Base-by-base conservation (phyloP, 2,113 vertebrate species). In the Zonotrichia leucophrys region DNA sequence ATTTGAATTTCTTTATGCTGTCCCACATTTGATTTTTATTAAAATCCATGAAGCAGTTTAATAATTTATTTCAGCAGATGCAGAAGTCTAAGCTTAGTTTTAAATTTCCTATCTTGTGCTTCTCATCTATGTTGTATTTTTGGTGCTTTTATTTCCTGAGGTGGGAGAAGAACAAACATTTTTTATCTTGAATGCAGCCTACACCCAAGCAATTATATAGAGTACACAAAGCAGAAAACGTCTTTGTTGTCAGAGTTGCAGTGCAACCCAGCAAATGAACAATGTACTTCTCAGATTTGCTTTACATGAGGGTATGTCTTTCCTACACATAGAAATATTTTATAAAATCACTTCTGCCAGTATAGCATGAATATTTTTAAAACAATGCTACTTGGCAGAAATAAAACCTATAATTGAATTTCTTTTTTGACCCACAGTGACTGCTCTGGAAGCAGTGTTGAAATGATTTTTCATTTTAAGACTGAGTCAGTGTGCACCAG, bases 151-250 rank as follows among this genome's bases (percentile, higher is more conserved):
- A 31, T 81, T 92, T 94, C 88, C 90, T 60, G 86, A 81, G 69
- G 85, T 93, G 67, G 70, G 55, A 89, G 74, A 94, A 92, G 59
- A 90, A 83, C 68, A 95, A 96, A 95, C 79, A 47, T 91, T 67
- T 87, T 90, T 83, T 60, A 90, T 94, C 88, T 80, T 68, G n/a
- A 86, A 95, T 41, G 56, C 59, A 89, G 93, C 83, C 93, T 83
- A 92, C 94, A 92, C 92, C 94, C 94, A 94, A 68, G 93, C 66
- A 97, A 90, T 95, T 93, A 83, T 12, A 53, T 20, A 82, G 75
- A 96, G 93, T 81, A 96, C 94, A 95, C 90, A 95, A 90, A 94
- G 90, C 93, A 92, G 76, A 80, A 94, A 81, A 80, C 5, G 33
- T 78, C 80, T 81, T 91, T 89, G 89, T 94, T 86, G 79, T 88